Evolutionary conservation across 2,888 invertebrate genomes (phyloP).

Genomic region (Euphydryas editha): DNA sequence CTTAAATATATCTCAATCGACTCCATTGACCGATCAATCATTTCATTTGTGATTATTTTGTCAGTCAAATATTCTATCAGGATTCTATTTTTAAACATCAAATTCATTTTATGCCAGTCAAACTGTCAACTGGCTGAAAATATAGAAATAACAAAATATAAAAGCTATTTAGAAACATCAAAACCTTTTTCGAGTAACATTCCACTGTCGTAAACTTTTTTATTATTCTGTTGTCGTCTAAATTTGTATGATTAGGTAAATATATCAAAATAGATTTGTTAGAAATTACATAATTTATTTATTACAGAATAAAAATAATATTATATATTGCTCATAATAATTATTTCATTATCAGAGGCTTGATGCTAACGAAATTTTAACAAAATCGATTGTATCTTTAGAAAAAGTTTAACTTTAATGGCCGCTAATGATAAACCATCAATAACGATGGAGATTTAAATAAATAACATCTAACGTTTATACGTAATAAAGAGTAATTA

Average conservation of each 20-base stretch:
- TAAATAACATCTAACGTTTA: constrained; percentile 6
- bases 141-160: too few relatives aligned
- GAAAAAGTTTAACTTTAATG: not conserved
- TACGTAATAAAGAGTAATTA: constrained; percentile 7
- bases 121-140: too few relatives aligned
- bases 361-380: not conserved
- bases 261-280: too few relatives aligned
- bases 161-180: too few relatives aligned
- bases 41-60: not conserved
- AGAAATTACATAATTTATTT: too few relatives aligned
- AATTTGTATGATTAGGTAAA: too few relatives aligned
- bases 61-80: not conserved
- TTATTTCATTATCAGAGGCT: not conserved
- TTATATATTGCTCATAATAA: not conserved
- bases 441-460: not conserved
- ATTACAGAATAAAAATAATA: too few relatives aligned
- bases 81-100: not conserved
- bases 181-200: too few relatives aligned
- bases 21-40: not conserved
- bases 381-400: not conserved
- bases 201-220: too few relatives aligned
- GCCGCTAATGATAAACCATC: not conserved
- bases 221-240: too few relatives aligned
- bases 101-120: not conserved
- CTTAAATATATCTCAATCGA: not conserved